Conservation (phyloP, 2,797 vertebrate species). For the Falco peregrinus region DNA sequence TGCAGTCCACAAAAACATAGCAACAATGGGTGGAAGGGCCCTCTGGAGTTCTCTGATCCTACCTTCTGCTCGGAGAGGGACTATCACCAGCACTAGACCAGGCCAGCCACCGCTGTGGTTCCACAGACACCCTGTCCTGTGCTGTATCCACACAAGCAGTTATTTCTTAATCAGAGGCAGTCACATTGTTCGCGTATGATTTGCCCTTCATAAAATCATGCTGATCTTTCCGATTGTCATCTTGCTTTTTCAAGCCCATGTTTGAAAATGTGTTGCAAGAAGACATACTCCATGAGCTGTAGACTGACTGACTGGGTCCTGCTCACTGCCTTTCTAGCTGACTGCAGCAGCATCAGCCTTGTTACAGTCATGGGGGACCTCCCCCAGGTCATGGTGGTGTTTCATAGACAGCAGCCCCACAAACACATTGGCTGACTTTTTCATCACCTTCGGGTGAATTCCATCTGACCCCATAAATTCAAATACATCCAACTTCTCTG, state of each 20-base stretch:
- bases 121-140: not conserved
- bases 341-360: not conserved
- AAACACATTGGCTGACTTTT: not conserved
- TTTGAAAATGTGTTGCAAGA: not conserved
- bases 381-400: accelerated
- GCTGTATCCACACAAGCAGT: not conserved
- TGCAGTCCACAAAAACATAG: not conserved
- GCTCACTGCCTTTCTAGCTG: not conserved
- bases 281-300: not conserved
- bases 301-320: not conserved
- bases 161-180: not conserved
- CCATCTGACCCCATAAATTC: not conserved
- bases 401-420: not conserved
- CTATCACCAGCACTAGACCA: not conserved
- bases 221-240: not conserved
- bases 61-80: not conserved
- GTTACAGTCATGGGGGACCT: not conserved
- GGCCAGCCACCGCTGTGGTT: not conserved
- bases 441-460: not conserved
- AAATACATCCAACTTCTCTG: not conserved
- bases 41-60: not conserved
- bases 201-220: not conserved
- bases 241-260: not conserved
- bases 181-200: not conserved
- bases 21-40: not conserved